phyloP scores from a whole-genome alignment of 1,140 invertebrate genomes.

The Galleria mellonella region DNA sequence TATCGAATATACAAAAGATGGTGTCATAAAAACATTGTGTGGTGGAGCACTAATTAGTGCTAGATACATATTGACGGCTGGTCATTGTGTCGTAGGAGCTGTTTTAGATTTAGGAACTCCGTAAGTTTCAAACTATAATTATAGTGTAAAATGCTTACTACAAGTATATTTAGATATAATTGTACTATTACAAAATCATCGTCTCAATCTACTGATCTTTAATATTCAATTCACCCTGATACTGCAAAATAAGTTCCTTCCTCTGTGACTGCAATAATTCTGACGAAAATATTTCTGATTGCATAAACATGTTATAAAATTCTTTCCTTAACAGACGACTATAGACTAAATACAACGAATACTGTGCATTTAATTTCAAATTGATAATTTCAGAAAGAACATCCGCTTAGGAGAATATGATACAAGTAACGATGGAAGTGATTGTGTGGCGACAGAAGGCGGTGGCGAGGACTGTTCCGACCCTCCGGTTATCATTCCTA shows the following conservation, averaged over 20 bases:
- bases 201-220: too few relatives aligned
- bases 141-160: too few relatives aligned
- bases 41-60: slow-evolving; percentile 44
- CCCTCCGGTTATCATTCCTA: slow-evolving; percentile 27
- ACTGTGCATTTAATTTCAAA: too few relatives aligned
- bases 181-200: too few relatives aligned
- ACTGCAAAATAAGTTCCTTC: too few relatives aligned
- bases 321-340: too few relatives aligned
- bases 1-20: slow-evolving; percentile 28
- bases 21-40: slow-evolving; percentile 31
- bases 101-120: slow-evolving; percentile 14
- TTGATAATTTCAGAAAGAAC: slow-evolving; percentile 26
- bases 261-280: too few relatives aligned
- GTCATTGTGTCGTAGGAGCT: slow-evolving; percentile 31
- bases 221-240: too few relatives aligned
- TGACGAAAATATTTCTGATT: too few relatives aligned
- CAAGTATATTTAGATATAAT: too few relatives aligned
- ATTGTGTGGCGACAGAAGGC: slow-evolving; percentile 43
- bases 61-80: slow-evolving; percentile 43
- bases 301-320: too few relatives aligned
- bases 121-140: slow-evolving; percentile 14
- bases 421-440: slow-evolving; percentile 37
- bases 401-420: slow-evolving; percentile 74
- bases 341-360: too few relatives aligned
- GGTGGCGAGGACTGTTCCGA: slow-evolving; percentile 47